Evolutionary conservation across 2,888 invertebrate genomes (phyloP), one percentile per base, ranked within the genome.

Genomic region (Drosophila recens): DNA sequence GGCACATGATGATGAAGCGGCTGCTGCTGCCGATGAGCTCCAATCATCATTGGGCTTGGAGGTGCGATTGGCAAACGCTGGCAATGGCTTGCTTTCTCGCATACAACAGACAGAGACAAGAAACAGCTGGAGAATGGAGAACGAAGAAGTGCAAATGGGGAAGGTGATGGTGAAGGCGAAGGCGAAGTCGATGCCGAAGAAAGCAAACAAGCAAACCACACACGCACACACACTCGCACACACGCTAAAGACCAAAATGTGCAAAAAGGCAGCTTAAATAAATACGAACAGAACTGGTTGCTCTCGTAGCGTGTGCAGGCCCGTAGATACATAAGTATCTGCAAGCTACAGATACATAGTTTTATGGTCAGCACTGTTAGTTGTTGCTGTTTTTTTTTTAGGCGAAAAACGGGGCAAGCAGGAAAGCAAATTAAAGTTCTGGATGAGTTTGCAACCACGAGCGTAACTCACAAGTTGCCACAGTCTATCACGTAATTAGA

Each of bases 1-100:
- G 57, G 84, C 84, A 84, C 84, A 89, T 84, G 85, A 89, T 89
- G 89, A 84, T 84, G 89, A 83, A 53, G 87, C 73, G 46, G 81
- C 75, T 58, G 78, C 57, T 42, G 64, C 43, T 61, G 70, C 48
- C 73, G 57, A 82, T 68, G 73, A 80, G 83, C 75, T 83, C 69
- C 89, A 73, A 84, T 84, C 89, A 84, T 84, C 89, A 89, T 84
- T 89, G 84, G 87, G 84, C 81, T 75, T 56, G 30, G 57, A 57
- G 67, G 62, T 58, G 76, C 82, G 84, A 84, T 84, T 84, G 82
- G 87, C 82, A 84, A 82, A 81, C 68, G 75, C 63, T 65, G 63
- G 42, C 63, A 48, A 72, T 81, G 89, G 87, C 82, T 87, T 82
- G 87, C 82, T 87, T 82, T 82, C 82, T 82, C 73, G 63, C 65